Evolutionary conservation across 2,113 vertebrate genomes (phyloP), one percentile per base, ranked within the genome.

Genomic region (Passer domesticus): DNA sequence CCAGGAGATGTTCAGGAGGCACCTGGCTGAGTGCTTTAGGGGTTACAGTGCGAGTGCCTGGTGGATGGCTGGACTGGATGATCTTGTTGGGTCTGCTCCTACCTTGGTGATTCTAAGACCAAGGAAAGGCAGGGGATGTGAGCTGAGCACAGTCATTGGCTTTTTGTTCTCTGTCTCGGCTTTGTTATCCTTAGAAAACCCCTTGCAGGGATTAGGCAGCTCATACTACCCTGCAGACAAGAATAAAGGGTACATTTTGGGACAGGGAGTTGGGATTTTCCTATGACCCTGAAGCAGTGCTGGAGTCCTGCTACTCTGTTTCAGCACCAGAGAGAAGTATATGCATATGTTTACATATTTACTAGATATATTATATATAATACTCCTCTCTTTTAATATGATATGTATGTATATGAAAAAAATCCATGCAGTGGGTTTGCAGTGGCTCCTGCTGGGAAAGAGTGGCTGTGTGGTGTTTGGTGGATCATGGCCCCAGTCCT

Each of bases 101-200:
- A 41, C 13, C 30, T 19, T 31, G 55, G 13, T 62, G n/a, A 47
- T 55, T 55, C 30, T 31, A 41, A 30, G 21, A 33, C 18, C 10
- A 21, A 22, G n/a, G 7, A 33, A 46, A 72, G 49, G 30, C 18
- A 35, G 25, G 47, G 44, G 8, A 6, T 67, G 18, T 8, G 22
- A 69, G 24, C n/a, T 55, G 50, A 33, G 14, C 13, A 2, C 2
- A 16, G 44, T n/a, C 4, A 0, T 15, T 50, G 14, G 7, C 43
- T 90, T 87, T 50, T 37, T 30, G 21, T 63, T 10, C 82, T 62
- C 33, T 79, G 7, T 44, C 33, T 88, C 12, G 55, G 47, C 27
- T 28, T 44, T 50, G 13, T 19, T 67, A 20, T 55, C 64, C 27
- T 44, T 41, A 67, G 56, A 73, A 78, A 66, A 21, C 3, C 7